Evolutionary conservation across 1,140 invertebrate genomes (phyloP).

Genomic region (Drosophila carrolli): DNA sequence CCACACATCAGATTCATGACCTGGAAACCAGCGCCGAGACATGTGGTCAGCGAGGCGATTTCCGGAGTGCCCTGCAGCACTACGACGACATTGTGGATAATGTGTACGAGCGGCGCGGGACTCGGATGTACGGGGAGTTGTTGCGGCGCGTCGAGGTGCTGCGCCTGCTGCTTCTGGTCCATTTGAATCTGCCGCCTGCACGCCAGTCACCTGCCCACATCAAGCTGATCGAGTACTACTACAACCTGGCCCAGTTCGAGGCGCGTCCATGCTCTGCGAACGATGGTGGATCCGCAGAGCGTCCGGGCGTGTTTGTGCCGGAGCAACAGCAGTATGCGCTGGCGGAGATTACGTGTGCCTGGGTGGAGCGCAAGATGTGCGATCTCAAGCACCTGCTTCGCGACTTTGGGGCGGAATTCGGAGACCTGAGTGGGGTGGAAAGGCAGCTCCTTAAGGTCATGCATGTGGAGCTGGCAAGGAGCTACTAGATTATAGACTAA

Average conservation of each 20-base stretch:
- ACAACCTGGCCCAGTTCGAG: slow-evolving; percentile 62
- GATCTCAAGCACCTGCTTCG: slow-evolving; percentile 66
- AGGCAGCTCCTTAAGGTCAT: slow-evolving; percentile 55
- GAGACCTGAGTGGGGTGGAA: slow-evolving; percentile 48
- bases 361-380: slow-evolving; percentile 68
- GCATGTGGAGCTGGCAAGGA: slow-evolving; percentile 47
- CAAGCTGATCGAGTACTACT: slow-evolving; percentile 79
- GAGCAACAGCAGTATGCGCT: slow-evolving; percentile 66
- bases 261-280: slow-evolving; percentile 9
- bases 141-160: slow-evolving; percentile 69
- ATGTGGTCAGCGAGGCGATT: slow-evolving; percentile 58
- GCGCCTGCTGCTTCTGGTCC: slow-evolving; percentile 68
- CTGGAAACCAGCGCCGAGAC: slow-evolving; percentile 66
- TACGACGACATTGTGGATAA: slow-evolving; percentile 82
- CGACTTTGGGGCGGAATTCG: slow-evolving; percentile 59
- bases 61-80: slow-evolving; percentile 68
- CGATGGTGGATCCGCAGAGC: slow-evolving; percentile 38
- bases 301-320: slow-evolving; percentile 65
- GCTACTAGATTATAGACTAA: slow-evolving; percentile 47
- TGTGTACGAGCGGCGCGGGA: slow-evolving; percentile 73
- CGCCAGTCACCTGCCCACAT: slow-evolving; percentile 83
- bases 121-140: slow-evolving; percentile 69
- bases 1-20: slow-evolving; percentile 76
- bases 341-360: slow-evolving; percentile 68
- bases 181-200: slow-evolving; percentile 73